A percentile compares a stretch with the other conserved stretches of the same genome.
phyloP scores from a whole-genome alignment of 2,113 vertebrate species.

The Chrysochloris asiatica region DNA sequence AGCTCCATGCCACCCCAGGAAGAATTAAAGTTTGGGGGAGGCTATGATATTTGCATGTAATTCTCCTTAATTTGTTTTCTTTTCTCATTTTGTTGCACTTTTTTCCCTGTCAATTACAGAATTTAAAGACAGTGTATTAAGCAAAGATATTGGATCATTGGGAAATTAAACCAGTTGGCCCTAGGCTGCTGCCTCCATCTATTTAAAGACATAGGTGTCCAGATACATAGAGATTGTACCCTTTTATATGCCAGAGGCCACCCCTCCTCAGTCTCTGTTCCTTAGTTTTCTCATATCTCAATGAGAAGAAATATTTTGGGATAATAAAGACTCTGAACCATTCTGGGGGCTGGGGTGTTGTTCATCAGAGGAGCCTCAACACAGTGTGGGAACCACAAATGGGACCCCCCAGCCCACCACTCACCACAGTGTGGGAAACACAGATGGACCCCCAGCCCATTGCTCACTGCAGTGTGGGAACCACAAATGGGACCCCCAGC shows the following conservation, averaged over 20 bases:
- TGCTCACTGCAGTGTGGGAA: too few species aligned
- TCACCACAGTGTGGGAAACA: too few species aligned
- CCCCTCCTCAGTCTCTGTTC: background rate
- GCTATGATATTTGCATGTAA: constrained; percentile 35
- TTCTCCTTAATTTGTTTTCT: constrained; percentile 47
- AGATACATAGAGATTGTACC: background rate
- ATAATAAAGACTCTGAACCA: background rate
- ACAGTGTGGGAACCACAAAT: too few species aligned
- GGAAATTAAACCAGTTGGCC: constrained; percentile 67
- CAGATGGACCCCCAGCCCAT: too few species aligned
- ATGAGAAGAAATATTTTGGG: background rate
- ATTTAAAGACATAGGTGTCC: background rate
- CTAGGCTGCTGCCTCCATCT: constrained; percentile 66
- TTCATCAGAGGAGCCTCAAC: background rate
- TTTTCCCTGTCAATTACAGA: constrained; percentile 66
- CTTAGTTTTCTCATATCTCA: background rate
- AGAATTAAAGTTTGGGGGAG: constrained; percentile 66
- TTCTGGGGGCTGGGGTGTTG: background rate
- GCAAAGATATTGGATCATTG: constrained; percentile 49
- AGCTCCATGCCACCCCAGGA: constrained; percentile 62
- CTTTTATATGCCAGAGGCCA: background rate
- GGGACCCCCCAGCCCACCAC: too few species aligned
- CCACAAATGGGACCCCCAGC: too few species aligned
- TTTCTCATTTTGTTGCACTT: constrained; percentile 50
- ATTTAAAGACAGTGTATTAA: constrained; percentile 65